Conservation (phyloP, 2,113 vertebrate species). For the Sceloporus tristichus region DNA sequence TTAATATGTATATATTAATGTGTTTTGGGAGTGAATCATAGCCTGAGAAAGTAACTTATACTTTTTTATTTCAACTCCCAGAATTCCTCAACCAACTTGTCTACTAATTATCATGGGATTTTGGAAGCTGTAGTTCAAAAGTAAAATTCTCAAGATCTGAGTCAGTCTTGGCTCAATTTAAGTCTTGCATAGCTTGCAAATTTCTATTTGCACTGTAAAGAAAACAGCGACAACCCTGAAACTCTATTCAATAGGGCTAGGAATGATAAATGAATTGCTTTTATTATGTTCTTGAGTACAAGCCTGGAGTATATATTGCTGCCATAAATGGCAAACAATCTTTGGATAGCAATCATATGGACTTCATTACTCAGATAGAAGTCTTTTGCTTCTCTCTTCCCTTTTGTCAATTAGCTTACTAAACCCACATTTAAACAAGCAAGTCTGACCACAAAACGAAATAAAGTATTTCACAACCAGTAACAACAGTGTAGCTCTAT, state of each 20-base stretch:
- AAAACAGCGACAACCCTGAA: background rate
- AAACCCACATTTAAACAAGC: slow-evolving; percentile 29
- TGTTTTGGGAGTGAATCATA: background rate
- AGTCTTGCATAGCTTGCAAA: background rate
- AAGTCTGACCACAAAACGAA: slow-evolving; percentile 15
- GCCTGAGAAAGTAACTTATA: too few relatives aligned
- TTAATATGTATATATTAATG: background rate
- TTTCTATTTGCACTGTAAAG: slow-evolving; percentile 13
- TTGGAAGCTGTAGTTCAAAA: too few relatives aligned
- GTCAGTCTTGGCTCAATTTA: background rate
- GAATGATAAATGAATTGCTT: background rate
- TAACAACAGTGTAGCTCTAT: background rate
- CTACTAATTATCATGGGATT: too few relatives aligned
- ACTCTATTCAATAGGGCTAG: slow-evolving; percentile 1
- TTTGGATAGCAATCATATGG: accelerated
- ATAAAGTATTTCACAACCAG: background rate
- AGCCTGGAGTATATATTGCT: background rate
- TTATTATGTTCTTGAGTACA: background rate
- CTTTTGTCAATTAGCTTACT: slow-evolving; percentile 5
- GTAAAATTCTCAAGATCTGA: too few relatives aligned
- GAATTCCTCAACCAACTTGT: too few relatives aligned
- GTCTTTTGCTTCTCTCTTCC: background rate
- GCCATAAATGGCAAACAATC: background rate
- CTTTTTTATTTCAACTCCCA: too few relatives aligned
- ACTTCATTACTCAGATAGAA: background rate